These are phyloP conservation scores for Tipula unca DNA, from an alignment of 2,888 invertebrate species.

Conservation along the genomic window DNA sequence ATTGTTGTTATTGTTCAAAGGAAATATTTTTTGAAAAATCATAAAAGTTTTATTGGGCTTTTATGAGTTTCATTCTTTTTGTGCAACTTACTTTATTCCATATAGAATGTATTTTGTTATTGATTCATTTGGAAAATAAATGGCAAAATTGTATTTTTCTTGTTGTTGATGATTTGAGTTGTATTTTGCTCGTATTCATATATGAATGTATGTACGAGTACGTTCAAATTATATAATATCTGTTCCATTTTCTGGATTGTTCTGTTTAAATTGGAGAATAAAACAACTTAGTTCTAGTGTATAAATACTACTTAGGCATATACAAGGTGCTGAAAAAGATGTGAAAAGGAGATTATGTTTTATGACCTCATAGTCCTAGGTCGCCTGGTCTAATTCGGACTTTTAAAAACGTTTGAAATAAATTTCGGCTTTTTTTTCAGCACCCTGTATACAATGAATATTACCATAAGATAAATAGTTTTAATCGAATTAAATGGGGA, in stretches of 20 bases:
- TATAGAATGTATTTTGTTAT: background rate
- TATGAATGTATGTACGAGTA: background rate
- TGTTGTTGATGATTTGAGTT: background rate
- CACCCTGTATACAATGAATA: background rate
- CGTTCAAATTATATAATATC: background rate
- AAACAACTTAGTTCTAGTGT: background rate
- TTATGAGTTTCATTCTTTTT: background rate
- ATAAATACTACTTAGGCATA: too few species aligned
- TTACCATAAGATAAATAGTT: background rate
- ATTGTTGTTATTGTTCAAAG: background rate
- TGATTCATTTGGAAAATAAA: background rate
- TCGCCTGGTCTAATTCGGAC: too few species aligned
- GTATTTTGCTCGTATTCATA: background rate
- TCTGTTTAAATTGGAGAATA: background rate
- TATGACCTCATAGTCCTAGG: background rate
- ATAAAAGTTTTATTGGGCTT: background rate
- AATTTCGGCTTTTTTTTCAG: background rate
- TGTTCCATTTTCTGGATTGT: background rate
- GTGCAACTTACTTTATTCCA: background rate
- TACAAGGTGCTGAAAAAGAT: too few species aligned
- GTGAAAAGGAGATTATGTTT: too few species aligned
- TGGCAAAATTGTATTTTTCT: background rate
- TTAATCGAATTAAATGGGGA: background rate
- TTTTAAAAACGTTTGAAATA: too few species aligned
- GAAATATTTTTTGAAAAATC: background rate